These are phyloP conservation scores for Myotis lucifugus DNA, from an alignment of 2,113 vertebrate species.

Conservation along the genomic window DNA sequence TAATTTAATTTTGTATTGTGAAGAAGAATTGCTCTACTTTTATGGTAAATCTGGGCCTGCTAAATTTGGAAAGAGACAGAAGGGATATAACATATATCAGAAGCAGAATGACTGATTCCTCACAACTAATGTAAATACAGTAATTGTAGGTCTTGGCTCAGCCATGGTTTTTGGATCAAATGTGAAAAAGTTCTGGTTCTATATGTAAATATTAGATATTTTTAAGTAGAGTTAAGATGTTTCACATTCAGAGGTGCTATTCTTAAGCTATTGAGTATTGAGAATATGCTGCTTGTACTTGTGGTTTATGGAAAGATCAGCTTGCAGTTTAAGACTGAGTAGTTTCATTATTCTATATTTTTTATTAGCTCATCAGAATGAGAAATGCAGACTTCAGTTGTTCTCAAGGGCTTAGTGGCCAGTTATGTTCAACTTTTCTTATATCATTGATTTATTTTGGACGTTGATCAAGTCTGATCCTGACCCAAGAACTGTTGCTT, in stretches of 20 bases:
- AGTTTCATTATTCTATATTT: not conserved
- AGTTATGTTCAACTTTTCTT: slow-evolving; percentile 45
- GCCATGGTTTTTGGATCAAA: not conserved
- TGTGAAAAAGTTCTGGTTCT: not conserved
- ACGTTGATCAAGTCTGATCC: not conserved
- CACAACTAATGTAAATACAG: not conserved
- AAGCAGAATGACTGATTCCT: not conserved
- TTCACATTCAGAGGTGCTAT: slow-evolving; percentile 7
- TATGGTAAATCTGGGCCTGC: not conserved
- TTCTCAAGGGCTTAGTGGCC: not conserved
- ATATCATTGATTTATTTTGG: slow-evolving; percentile 58
- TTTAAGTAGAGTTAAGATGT: not conserved
- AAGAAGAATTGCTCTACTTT: not conserved
- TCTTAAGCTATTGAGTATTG: not conserved
- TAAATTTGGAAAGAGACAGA: slow-evolving; percentile 15
- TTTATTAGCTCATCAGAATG: slow-evolving; percentile 52
- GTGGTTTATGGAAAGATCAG: not conserved
- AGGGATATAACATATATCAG: not conserved
- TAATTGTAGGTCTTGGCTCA: not conserved
- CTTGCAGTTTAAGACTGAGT: not conserved
- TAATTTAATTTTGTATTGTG: slow-evolving; percentile 23
- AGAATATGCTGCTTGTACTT: not conserved
- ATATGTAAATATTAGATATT: not conserved
- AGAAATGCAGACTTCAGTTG: slow-evolving; percentile 2
- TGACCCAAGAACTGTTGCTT: not conserved